Base-by-base conservation (phyloP, 2,888 invertebrate species). In the Protula sp. region DNA sequence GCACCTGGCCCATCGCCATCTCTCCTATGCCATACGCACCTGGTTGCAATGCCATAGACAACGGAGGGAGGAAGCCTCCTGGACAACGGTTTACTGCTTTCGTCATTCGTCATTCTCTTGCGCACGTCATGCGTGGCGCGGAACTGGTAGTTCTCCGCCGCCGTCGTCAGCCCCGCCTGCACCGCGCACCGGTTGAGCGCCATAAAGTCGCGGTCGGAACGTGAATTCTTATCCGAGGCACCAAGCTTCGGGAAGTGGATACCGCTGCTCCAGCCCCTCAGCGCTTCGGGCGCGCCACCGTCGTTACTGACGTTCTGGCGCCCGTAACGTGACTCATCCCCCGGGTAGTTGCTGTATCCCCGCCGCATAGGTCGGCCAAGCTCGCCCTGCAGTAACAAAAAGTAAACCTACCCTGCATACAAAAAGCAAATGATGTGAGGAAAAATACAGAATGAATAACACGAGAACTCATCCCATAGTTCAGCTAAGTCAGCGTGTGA, bases 11-110 rank as follows among this genome's bases (percentile, higher is more conserved):
- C n/a, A n/a, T n/a, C n/a, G n/a, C n/a, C n/a, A n/a, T n/a, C n/a
- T n/a, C n/a, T n/a, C n/a, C n/a, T n/a, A n/a, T n/a, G n/a, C n/a
- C n/a, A n/a, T n/a, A n/a, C n/a, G n/a, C 58, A 77, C 78, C 78
- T 74, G 50, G 76, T 76, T 19, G 74, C 70, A 53, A 76, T 72
- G 9, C 79, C 79, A 66, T 70, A 79, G 3, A 77, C 76, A 73
- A 74, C 74, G 24, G 71, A 67, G 0, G 76, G 75, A 2, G 76
- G 75, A n/a, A 77, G 64, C 45, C 74, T 67, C 14, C 74, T 58
- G 5, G 69, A 69, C 58, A 67, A 59, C n/a, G 55, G 62, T 56
- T 67, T 70, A 55, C 66, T 68, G 29, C 68, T 67, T 29, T 50
- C 31, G 19, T 70, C 69, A 38, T 71, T 70, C 50, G 71, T 70